phyloP scores from a whole-genome alignment of 1,140 invertebrate genomes.

The Sycobia sp. region DNA sequence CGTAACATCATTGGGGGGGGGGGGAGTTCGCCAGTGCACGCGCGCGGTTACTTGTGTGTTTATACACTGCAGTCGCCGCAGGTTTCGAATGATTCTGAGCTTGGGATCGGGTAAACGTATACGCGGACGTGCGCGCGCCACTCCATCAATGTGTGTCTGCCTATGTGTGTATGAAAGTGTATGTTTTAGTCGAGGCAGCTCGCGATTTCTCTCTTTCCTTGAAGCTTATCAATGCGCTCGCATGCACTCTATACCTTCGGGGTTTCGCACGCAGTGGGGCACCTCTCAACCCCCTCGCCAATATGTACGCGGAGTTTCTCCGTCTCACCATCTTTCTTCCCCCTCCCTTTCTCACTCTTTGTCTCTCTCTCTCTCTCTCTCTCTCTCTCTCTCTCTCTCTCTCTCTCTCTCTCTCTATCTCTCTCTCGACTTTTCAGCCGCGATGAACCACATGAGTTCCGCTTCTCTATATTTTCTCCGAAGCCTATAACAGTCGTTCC shows the following conservation, averaged over 20 bases:
- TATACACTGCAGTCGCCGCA: constrained; percentile 3
- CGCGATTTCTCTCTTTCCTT: constrained; percentile 29
- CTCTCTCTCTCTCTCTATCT: too few species aligned
- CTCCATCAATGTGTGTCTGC: too few species aligned
- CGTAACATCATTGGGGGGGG: constrained; percentile 48
- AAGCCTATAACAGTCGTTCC: constrained; percentile 44
- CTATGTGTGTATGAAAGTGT: too few species aligned
- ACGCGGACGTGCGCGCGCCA: background rate
- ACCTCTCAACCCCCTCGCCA: too few species aligned
- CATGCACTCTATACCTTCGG: constrained; percentile 55
- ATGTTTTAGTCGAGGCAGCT: too few species aligned
- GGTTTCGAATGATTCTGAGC: constrained; percentile 24
- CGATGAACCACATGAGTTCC: too few species aligned
- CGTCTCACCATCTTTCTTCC: too few species aligned
- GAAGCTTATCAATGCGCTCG: constrained; percentile 54
- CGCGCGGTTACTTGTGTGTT: constrained; percentile 5
- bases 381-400: constrained; percentile 36
- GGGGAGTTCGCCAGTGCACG: too few species aligned
- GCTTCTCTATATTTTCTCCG: constrained; percentile 50
- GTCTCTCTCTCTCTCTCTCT: too few species aligned
- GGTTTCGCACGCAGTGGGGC: constrained; percentile 55
- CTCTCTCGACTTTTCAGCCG: too few species aligned
- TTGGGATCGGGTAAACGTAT: too few species aligned
- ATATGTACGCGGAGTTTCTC: constrained; percentile 21
- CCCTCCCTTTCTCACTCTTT: too few species aligned